Percentiles rank a stretch among this genome's conserved stretches.
Evolutionary conservation across 2,113 vertebrate genomes (phyloP).

Genomic region (Anseranas semipalmata): DNA sequence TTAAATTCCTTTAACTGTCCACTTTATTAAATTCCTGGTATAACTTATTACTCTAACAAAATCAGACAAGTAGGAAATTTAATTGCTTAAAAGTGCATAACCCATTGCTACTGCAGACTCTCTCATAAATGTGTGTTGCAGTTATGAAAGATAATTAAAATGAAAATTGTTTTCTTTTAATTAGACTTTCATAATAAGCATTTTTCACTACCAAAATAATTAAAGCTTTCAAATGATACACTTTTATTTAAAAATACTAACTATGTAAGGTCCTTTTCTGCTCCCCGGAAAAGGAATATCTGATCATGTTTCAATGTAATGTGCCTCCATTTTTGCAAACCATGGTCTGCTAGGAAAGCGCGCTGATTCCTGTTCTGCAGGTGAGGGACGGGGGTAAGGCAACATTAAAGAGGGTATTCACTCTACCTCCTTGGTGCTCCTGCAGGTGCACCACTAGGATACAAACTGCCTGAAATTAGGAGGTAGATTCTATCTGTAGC

Average conservation of each 20-base stretch:
- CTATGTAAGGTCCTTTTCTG: not conserved
- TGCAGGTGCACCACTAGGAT: not conserved
- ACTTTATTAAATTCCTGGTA: slow-evolving; percentile 80
- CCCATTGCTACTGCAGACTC: slow-evolving; percentile 57
- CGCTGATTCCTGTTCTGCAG: not conserved
- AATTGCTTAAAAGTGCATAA: slow-evolving; percentile 75
- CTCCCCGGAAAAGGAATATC: not conserved
- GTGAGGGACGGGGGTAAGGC: not conserved
- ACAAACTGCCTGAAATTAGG: not conserved
- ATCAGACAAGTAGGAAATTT: slow-evolving; percentile 77
- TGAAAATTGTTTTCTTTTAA: slow-evolving; percentile 65
- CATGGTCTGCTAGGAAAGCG: not conserved
- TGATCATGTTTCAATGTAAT: not conserved
- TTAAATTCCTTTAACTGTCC: slow-evolving; percentile 77
- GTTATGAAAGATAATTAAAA: slow-evolving; percentile 59
- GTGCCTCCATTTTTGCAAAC: not conserved
- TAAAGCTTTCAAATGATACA: slow-evolving; percentile 23
- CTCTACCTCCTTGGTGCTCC: not conserved
- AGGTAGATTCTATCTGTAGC: not conserved
- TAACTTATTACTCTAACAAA: slow-evolving; percentile 80
- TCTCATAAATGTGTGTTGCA: slow-evolving; percentile 46
- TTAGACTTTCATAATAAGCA: slow-evolving; percentile 45
- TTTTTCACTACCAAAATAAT: slow-evolving; percentile 69
- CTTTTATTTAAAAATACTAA: slow-evolving; percentile 39
- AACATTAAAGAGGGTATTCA: not conserved